Conservation (phyloP, 1,140 invertebrate genomes). For the Parapsyche elsis region DNA sequence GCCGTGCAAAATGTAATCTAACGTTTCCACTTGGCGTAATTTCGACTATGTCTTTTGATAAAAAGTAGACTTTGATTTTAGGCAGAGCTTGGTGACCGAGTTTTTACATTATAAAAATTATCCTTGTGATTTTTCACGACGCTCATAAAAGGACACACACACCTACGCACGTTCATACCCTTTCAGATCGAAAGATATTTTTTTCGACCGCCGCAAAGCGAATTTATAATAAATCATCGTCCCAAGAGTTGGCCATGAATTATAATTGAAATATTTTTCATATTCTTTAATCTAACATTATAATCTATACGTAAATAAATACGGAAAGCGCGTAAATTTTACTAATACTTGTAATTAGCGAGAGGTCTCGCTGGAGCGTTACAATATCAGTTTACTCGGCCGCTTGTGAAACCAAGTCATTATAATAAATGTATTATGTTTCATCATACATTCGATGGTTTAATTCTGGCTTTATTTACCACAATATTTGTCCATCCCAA, state of each 20-base stretch:
- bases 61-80: slow-evolving; percentile 7
- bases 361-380: background rate
- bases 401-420: slow-evolving; percentile 7
- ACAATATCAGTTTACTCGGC: slow-evolving; percentile 28
- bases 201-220: background rate
- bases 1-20: slow-evolving; percentile 15
- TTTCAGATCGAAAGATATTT: background rate
- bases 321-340: slow-evolving; percentile 20
- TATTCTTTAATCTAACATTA: too few species aligned
- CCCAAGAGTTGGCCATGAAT: too few species aligned
- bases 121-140: slow-evolving; percentile 1
- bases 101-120: slow-evolving; percentile 12
- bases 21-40: slow-evolving; percentile 13
- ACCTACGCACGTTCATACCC: background rate
- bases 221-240: background rate
- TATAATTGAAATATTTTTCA: too few species aligned
- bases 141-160: background rate
- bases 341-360: slow-evolving; percentile 32
- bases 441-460: background rate
- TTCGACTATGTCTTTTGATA: background rate
- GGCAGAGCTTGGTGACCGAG: background rate
- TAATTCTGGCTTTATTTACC: slow-evolving; percentile 10
- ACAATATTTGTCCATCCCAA: background rate
- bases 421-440: slow-evolving; percentile 29
- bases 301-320: too few species aligned